Base-by-base conservation (phyloP, 1,140 invertebrate species). In the Cyclargus thomasi region DNA sequence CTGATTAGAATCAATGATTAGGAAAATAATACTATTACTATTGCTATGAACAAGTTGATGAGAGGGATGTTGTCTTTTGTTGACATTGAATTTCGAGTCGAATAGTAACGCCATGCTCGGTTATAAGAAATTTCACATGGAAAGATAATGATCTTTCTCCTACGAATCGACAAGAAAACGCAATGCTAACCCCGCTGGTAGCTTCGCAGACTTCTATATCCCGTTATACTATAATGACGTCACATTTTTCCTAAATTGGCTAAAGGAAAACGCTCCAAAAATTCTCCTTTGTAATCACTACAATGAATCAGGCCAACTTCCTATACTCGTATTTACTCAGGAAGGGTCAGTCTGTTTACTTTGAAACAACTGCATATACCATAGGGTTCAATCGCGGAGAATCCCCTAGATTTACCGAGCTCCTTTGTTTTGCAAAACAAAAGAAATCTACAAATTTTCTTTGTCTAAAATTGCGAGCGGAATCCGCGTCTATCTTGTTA, bases 301-400 rank as follows among this genome's bases (percentile, higher is more conserved):
- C 83, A 86, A 88, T 88, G 81, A 90, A 88, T 88, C 83, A 84
- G 78, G 76, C 80, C 68, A 75, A 85, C 77, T 83, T 86, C 74
- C 80, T 78, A 78, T 74, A 76, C 73, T 71, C 18, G 81, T 85
- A 81, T 85, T 86, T 86, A 78, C 75, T 82, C 79, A 80, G 75
- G 71, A 67, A 77, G 77, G 74, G 80, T 82, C 80, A 83, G 78
- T 83, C 70, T 81, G 79, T 86, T 88, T 85, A 73, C 72, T 83
- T 79, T 81, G 74, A 73, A 77, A 70, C 72, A 76, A 77, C 72
- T 82, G 83, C 79, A 84, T 79, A 76, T 74, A 70, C 70, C 63
- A 75, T 80, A 81, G 80, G 80, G 81, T 85, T 78, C 74, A 86
- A 88, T 86, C 82, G 67, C 66, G 75, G 79, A 82, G 82, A 81